Evolutionary conservation across 2,797 vertebrate genomes (phyloP).

Genomic region (Galagoides demidoff): DNA sequence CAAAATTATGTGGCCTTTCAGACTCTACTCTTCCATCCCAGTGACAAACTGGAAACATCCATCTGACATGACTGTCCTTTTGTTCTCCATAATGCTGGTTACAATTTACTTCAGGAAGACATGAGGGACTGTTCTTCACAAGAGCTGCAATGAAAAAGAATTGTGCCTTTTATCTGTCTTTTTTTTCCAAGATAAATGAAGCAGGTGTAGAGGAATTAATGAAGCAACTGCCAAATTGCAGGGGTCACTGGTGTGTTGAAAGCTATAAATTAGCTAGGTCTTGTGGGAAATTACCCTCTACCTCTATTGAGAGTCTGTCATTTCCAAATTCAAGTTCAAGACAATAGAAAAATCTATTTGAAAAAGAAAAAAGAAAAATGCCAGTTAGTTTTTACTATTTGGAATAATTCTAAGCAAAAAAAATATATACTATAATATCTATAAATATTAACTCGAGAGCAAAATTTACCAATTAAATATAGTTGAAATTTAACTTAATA

Average conservation of each 20-base stretch:
- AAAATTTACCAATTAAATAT: background rate
- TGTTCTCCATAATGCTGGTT: constrained; percentile 65
- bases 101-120: constrained; percentile 73
- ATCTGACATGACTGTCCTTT: background rate
- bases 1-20: background rate
- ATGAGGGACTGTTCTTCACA: constrained; percentile 49
- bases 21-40: background rate
- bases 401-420: background rate
- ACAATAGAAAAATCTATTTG: constrained; percentile 72
- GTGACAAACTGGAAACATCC: constrained; percentile 35
- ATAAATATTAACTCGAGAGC: background rate
- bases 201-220: constrained; percentile 85
- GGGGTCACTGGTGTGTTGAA: constrained; percentile 84
- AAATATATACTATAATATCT: background rate
- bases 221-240: constrained; percentile 84
- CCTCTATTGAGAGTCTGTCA: constrained; percentile 76
- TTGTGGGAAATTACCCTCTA: constrained; percentile 86
- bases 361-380: constrained; percentile 63
- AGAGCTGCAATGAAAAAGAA: constrained; percentile 56
- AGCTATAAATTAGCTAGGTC: constrained; percentile 85
- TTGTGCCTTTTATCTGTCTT: constrained; percentile 76
- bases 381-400: constrained; percentile 55
- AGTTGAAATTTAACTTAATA: background rate
- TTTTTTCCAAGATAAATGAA: constrained; percentile 79
- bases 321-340: constrained; percentile 81